phyloP scores from a whole-genome alignment of 2,888 invertebrate genomes.

The Cartodere bifasciata region DNA sequence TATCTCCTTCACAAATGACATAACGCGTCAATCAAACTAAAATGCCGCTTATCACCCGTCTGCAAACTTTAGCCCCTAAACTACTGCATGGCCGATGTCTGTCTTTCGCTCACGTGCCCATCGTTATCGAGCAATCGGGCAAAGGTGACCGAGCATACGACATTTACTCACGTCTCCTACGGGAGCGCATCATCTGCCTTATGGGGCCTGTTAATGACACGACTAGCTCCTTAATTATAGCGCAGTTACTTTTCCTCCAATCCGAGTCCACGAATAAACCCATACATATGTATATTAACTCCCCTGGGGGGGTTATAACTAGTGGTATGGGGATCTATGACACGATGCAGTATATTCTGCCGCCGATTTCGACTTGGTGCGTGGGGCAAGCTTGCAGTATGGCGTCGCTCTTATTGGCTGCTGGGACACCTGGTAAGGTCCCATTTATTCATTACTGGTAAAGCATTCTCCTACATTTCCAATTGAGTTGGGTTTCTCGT shows the following conservation, averaged over 20 bases:
- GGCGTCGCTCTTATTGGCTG: conserved; percentile 84
- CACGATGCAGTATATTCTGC: conserved; percentile 96
- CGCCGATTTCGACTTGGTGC: conserved; percentile 90
- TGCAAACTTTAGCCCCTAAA: no score
- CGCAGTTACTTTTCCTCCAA: conserved; percentile 84
- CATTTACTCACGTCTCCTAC: conserved; percentile 88
- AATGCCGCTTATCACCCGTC: no score
- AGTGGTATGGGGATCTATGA: conserved; percentile 95
- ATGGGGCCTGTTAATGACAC: conserved; percentile 93
- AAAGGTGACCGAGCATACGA: conserved; percentile 93
- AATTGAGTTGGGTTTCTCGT: no score
- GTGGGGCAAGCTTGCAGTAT: conserved; percentile 94
- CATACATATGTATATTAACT: conserved; percentile 93
- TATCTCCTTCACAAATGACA: no score
- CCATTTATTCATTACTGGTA: not conserved
- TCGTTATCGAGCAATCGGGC: conserved; percentile 94
- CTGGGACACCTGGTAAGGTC: conserved; percentile 50
- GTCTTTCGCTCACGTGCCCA: conserved; percentile 59
- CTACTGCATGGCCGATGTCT: no score
- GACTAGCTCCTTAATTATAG: conserved; percentile 82
- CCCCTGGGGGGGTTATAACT: conserved; percentile 86
- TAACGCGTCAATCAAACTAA: no score
- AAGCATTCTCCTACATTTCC: no score
- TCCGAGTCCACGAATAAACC: conserved; percentile 91
- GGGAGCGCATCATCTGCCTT: conserved; percentile 91